Percentiles rank a stretch among this genome's conserved stretches.
phyloP scores from a whole-genome alignment of 2,113 vertebrate genomes.

The Orientallactaga bullata region DNA sequence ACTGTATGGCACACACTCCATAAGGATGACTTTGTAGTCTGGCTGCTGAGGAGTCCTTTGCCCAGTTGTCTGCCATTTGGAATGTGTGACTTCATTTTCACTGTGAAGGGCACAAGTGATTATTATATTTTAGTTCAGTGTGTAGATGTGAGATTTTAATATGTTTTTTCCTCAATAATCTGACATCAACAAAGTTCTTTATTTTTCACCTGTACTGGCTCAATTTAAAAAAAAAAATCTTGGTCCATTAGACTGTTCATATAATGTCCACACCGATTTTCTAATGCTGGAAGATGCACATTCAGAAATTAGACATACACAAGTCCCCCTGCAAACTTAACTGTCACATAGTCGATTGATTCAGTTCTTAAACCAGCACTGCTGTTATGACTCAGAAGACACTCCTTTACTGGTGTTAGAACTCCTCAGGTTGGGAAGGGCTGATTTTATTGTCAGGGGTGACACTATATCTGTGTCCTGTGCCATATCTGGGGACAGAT shows the following conservation, averaged over 20 bases:
- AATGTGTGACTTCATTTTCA: background rate
- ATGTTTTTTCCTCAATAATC: background rate
- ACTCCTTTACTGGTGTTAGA: background rate
- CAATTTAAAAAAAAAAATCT: background rate
- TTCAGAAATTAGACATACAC: background rate
- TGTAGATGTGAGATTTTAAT: background rate
- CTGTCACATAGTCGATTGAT: background rate
- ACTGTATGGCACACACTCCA: fast-evolving
- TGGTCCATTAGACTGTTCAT: background rate
- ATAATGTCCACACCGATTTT: background rate
- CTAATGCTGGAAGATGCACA: background rate
- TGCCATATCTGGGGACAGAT: slow-evolving; percentile 59
- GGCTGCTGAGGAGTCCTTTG: background rate
- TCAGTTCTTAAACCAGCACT: background rate
- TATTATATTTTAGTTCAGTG: background rate
- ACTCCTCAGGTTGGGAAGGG: background rate
- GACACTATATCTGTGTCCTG: background rate
- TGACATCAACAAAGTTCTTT: background rate
- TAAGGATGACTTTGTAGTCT: background rate
- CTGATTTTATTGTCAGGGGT: slow-evolving; percentile 62
- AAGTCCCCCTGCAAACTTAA: background rate
- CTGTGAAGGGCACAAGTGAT: background rate
- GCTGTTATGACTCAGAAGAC: background rate
- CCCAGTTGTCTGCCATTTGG: background rate
- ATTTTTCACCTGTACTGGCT: background rate